Evolutionary conservation across 2,797 vertebrate genomes (phyloP).

Genomic region (Silurus aristotelis): DNA sequence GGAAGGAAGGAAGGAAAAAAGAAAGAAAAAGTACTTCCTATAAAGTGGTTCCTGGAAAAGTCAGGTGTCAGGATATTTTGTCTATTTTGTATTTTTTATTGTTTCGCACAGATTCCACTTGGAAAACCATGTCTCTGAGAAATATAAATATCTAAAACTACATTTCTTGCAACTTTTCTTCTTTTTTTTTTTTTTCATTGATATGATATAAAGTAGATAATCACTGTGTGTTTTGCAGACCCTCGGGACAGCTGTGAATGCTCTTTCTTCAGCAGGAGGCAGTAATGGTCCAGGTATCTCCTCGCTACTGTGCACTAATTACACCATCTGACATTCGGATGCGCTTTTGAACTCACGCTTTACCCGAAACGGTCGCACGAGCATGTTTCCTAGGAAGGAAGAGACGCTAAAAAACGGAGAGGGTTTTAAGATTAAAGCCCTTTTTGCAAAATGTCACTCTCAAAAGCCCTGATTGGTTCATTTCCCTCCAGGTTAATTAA

Average conservation of each 20-base stretch:
- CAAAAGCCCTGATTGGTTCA: conserved; percentile 77
- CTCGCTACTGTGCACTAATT: conserved; percentile 24
- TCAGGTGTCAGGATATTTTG: too few species aligned
- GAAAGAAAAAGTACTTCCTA: too few species aligned
- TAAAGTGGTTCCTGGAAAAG: too few species aligned
- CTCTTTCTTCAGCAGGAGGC: conserved; percentile 60
- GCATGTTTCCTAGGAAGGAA: conserved; percentile 14
- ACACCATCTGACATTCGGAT: conserved; percentile 12
- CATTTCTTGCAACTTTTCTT: too few species aligned
- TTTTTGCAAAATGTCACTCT: conserved; percentile 74
- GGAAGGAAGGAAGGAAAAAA: too few species aligned
- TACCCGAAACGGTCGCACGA: neutral
- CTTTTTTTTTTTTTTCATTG: neutral
- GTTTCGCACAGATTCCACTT: too few species aligned
- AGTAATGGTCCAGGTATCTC: conserved; percentile 49
- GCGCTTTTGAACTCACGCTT: neutral
- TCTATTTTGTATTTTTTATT: too few species aligned
- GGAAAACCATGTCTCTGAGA: too few species aligned
- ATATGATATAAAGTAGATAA: neutral
- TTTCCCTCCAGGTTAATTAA: conserved; percentile 87
- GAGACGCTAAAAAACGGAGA: neutral
- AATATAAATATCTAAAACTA: too few species aligned
- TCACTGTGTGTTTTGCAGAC: neutral
- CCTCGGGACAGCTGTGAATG: neutral
- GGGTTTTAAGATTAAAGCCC: conserved; percentile 38